Percentiles rank a stretch among this genome's conserved stretches.
phyloP scores from a whole-genome alignment of 2,113 vertebrate species.

The Oryctolagus cuniculus region DNA sequence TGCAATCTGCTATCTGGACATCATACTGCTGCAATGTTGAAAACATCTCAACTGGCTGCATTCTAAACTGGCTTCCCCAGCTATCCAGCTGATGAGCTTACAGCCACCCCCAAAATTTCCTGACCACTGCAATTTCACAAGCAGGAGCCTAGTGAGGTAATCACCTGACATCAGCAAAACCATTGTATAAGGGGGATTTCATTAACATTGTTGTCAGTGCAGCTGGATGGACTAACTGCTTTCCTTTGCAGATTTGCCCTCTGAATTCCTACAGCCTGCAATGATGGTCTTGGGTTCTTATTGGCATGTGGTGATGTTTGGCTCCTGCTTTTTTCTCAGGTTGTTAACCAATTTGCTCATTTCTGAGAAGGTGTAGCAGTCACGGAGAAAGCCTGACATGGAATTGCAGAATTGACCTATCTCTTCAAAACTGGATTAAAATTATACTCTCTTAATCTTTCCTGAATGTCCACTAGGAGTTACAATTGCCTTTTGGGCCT shows the following conservation, averaged over 20 bases:
- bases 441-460: not conserved
- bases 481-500: conserved; percentile 44
- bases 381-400: not conserved
- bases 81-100: conserved; percentile 72
- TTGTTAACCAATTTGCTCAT: not conserved
- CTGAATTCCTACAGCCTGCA: not conserved
- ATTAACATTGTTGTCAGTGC: conserved; percentile 50
- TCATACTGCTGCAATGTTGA: conserved; percentile 71
- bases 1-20: conserved; percentile 73
- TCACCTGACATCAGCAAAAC: conserved; percentile 82
- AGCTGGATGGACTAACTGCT: conserved; percentile 61
- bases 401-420: not conserved
- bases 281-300: not conserved
- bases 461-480: not conserved
- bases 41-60: conserved; percentile 75
- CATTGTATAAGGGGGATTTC: conserved; percentile 26
- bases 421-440: not conserved
- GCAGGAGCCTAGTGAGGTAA: conserved; percentile 61
- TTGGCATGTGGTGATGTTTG: conserved; percentile 55
- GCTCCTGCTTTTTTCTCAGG: not conserved
- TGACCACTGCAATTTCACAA: conserved; percentile 77
- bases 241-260: conserved; percentile 59
- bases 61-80: conserved; percentile 64
- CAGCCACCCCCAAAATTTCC: conserved; percentile 72
- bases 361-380: conserved; percentile 48